Base-by-base conservation (phyloP, 2,888 invertebrate genomes). In the Dryadula phaetusa region DNA sequence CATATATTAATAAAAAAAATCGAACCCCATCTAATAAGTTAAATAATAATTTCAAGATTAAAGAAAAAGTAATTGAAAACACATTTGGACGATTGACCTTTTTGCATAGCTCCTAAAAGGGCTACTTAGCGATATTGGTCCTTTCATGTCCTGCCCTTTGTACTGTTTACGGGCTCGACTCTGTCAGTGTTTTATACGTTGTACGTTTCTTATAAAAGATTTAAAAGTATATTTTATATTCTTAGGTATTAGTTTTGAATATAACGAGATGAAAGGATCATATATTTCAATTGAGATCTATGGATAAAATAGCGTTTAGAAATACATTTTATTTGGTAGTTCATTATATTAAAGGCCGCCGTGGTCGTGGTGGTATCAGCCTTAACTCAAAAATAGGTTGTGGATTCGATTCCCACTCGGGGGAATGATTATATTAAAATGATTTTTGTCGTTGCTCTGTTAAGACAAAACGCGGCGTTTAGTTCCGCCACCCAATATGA, bases 101-200 rank as follows among this genome's bases (percentile, higher is more conserved):
- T 85, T 84, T 70, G 79, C 79, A 79, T 76, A 71, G 67, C 69
- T 54, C 74, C 71, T 74, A 77, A 82, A 80, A 82, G 79, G 79
- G 87, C 88, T 87, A 91, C 90, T 91, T 83, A 90, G 82, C 66
- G 71, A 67, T 77, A 90, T 90, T 89, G 82, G 84, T 82, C 84
- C 83, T 88, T 91, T 90, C 83, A 86, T 85, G 86, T 87, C 86
- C 78, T 81, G 71, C 70, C 77, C 79, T 82, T 82, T 81, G 61
- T 56, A 64, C 18, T 18, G 34, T 40, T 32, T 22, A 49, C 56
- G 20, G 18, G 20, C 10, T 44, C 54, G 28, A 22, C 60, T 53
- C 46, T 28, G 32, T 62, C 32, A 61, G 25, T 18, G 20, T 49
- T 18, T 18, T 42, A 18, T 7, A 54, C 37, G 1, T 5, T 10